Percentiles rank a stretch among this genome's conserved stretches.
phyloP scores from a whole-genome alignment of 2,888 invertebrate genomes.

The Ephialtes manifestator region DNA sequence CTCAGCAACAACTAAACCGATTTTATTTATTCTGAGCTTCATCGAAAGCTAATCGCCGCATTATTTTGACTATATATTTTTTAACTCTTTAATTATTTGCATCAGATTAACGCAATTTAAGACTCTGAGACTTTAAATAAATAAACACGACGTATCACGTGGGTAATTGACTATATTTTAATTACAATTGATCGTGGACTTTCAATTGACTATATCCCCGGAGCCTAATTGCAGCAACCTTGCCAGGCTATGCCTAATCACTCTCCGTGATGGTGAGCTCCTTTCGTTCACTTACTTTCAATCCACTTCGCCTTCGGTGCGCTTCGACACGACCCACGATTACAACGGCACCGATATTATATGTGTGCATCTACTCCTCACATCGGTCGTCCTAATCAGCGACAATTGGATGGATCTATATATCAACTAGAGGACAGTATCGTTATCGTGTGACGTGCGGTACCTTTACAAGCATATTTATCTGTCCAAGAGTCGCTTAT shows the following conservation, averaged over 20 bases:
- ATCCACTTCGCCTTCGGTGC: not conserved
- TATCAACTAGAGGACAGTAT: not conserved
- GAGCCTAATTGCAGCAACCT: conserved; percentile 4
- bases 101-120: too few species aligned
- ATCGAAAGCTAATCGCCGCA: too few species aligned
- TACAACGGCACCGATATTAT: not conserved
- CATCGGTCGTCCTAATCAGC: not conserved
- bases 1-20: too few species aligned
- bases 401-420: not conserved
- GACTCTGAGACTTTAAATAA: too few species aligned
- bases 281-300: not conserved
- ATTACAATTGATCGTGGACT: not conserved
- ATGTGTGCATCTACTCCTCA: not conserved
- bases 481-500: not conserved
- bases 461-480: not conserved
- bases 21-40: too few species aligned
- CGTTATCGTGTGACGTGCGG: too few species aligned
- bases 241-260: not conserved
- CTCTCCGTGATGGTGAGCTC: not conserved
- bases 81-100: too few species aligned
- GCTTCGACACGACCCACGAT: not conserved
- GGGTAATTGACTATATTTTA: too few species aligned
- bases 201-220: conserved; percentile 6
- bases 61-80: too few species aligned
- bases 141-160: too few species aligned